Conservation (phyloP, 2,113 vertebrate species). For the Cyphomyrus discorhynchus region DNA sequence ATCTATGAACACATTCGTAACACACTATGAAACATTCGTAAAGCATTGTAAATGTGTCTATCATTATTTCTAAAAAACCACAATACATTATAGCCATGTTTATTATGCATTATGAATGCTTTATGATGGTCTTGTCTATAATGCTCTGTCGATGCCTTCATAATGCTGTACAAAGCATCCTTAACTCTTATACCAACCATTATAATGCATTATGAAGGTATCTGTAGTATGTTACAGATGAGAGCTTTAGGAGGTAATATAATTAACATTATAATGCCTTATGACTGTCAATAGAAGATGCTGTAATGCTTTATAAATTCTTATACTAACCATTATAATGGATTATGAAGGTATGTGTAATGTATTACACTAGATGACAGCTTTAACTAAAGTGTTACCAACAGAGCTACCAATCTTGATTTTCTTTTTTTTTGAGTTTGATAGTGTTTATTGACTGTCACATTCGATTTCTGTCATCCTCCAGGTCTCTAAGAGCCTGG, state of each 20-base stretch:
- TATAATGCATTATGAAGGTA: not conserved
- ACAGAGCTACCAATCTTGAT: not conserved
- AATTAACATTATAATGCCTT: not conserved
- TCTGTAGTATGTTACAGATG: not conserved
- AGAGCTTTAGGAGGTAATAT: not conserved
- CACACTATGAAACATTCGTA: not conserved
- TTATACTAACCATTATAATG: not conserved
- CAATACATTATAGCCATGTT: not conserved
- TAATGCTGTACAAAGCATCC: not conserved
- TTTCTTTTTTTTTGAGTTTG: not conserved
- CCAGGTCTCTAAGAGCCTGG: not conserved
- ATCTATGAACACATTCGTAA: not conserved
- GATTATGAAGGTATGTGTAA: not conserved
- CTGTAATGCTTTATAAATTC: not conserved
- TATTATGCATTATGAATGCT: not conserved
- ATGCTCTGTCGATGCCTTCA: not conserved
- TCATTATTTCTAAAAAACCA: not conserved
- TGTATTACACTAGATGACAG: not conserved
- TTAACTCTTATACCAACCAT: not conserved
- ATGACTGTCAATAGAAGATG: not conserved
- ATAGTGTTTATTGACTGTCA: not conserved
- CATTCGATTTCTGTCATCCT: not conserved
- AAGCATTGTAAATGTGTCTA: not conserved
- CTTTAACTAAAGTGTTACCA: not conserved
- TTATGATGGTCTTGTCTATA: not conserved